These are phyloP conservation scores for Panzeria rudis DNA, from an alignment of 2,888 invertebrate genomes.

Conservation along the genomic window DNA sequence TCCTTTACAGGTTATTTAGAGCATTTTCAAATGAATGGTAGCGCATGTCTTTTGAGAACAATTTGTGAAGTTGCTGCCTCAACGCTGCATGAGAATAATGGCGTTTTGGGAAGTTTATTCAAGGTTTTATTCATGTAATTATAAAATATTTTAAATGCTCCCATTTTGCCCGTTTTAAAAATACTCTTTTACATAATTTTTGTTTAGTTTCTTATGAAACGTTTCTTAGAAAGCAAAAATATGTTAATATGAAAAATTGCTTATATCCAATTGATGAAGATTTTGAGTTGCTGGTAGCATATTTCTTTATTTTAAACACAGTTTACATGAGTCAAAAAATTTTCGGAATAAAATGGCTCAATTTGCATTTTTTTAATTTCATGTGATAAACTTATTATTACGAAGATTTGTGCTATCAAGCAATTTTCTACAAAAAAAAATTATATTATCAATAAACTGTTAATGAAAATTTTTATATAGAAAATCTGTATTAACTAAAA, in stretches of 20 bases:
- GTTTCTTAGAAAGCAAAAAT: background rate
- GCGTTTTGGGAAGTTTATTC: conserved; percentile 88
- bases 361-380: too few species aligned
- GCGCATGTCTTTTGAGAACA: conserved; percentile 86
- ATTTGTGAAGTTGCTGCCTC: conserved; percentile 87
- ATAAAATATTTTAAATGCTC: conserved; percentile 22
- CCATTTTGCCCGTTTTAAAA: background rate
- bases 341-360: too few species aligned
- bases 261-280: too few species aligned
- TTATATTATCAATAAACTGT: too few species aligned
- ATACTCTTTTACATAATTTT: background rate
- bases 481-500: too few species aligned
- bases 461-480: too few species aligned
- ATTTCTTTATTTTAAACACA: too few species aligned
- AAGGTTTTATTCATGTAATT: conserved; percentile 89
- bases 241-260: background rate
- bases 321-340: too few species aligned
- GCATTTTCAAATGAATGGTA: conserved; percentile 83
- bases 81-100: conserved; percentile 84
- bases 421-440: too few species aligned
- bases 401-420: too few species aligned
- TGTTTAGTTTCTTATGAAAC: background rate
- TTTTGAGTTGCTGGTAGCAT: too few species aligned
- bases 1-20: conserved; percentile 78
- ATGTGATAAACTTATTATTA: too few species aligned